Base-by-base conservation (phyloP, 2,888 invertebrate genomes). In the Pterostichus madidus region DNA sequence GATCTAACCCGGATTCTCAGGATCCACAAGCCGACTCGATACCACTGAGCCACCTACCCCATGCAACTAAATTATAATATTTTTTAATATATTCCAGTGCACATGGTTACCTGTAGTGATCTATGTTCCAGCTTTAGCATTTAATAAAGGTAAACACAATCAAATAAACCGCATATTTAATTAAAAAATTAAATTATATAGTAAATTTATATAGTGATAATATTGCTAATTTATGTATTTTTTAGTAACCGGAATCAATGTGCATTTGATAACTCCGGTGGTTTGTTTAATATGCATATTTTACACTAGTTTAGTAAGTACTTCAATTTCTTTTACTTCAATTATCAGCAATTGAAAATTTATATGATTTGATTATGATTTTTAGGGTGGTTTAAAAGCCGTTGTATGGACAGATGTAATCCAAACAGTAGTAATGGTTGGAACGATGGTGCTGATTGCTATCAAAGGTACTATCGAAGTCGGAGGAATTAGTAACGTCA, bases 271-370 rank as follows among this genome's bases (percentile, higher is more conserved):
- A 15, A 96, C 97, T 0, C 94, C 96, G 2, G 93, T 96, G 53
- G 95, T 97, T 1, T 96, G 96, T 88, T 89, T 93, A 86, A 95
- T 96, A 85, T 96, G 97, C 91, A 95, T 96, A 87, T 96, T 97
- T 88, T 97, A 97, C 87, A 97, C 96, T 0, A 94, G 95, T 86
- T 92, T 95, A 88, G 96, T 96, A 91, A 93, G 94, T 92, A 84
- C 24, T 24, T 2, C 81, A 39, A 59, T 84, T 6, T 76, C 56
- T 39, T 39, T 7, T 24, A 24, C 24, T 24, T 24, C 24, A 24
- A 24, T 24, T 24, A 1, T 24, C 24, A 24, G 24, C 24, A 24
- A 24, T 24, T 24, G 24, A 24, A 2, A 24, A 24, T 2, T 24
- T 1, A 24, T 24, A 24, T 24, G 1, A 24, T 3, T 24, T 24